Evolutionary conservation across 2,113 vertebrate genomes (phyloP).

Genomic region (Oceanodroma tethys): DNA sequence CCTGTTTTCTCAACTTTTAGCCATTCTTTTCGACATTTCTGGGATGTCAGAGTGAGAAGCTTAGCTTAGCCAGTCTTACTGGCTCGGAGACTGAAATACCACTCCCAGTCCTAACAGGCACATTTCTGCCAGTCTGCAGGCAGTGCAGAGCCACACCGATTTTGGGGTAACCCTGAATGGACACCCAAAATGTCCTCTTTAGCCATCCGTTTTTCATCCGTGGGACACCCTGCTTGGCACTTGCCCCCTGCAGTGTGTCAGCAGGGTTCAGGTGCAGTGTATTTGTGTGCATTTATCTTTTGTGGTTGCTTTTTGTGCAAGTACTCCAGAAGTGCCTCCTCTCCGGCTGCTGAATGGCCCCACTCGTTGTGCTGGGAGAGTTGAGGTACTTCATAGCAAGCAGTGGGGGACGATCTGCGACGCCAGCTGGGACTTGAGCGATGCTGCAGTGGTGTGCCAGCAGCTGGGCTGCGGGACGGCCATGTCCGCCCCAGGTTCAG

Average conservation of each 20-base stretch:
- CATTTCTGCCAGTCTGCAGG: not conserved
- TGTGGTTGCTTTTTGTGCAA: not conserved
- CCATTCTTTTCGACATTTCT: not conserved
- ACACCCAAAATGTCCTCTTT: not conserved
- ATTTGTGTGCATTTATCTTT: not conserved
- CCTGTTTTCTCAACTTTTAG: not conserved
- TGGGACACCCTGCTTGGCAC: not conserved
- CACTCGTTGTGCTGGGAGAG: not conserved
- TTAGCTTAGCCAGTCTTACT: not conserved
- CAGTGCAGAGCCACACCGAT: not conserved
- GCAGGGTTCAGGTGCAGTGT: not conserved
- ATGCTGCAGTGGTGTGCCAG: not conserved
- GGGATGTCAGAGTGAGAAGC: not conserved
- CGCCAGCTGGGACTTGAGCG: not conserved
- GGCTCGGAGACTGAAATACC: not conserved
- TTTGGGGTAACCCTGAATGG: not conserved
- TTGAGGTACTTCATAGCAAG: not conserved
- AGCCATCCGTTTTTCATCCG: not conserved
- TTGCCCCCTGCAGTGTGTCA: rapidly evolving
- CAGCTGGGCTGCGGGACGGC: not conserved
- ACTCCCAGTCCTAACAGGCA: not conserved
- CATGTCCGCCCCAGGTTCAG: not conserved
- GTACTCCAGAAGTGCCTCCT: not conserved
- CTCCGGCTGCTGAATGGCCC: not conserved
- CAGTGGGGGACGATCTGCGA: not conserved